Percentiles rank a stretch among this genome's conserved stretches.
Evolutionary conservation across 2,888 invertebrate species (phyloP).

Genomic region (Parascotia fuliginaria): DNA sequence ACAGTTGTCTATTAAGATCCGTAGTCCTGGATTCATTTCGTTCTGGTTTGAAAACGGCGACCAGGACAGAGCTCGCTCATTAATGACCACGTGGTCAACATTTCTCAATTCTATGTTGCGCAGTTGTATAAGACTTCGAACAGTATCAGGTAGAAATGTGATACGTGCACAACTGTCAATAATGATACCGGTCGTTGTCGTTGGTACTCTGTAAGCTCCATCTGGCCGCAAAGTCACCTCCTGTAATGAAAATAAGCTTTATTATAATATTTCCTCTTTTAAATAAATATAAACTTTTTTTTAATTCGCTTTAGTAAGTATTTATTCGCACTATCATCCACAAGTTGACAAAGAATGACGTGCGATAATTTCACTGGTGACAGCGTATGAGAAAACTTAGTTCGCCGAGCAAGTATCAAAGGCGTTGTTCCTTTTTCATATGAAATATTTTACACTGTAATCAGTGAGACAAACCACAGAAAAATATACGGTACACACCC

Average conservation of each 20-base stretch:
- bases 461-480: too few relatives aligned
- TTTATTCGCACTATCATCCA: too few relatives aligned
- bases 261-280: too few relatives aligned
- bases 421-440: too few relatives aligned
- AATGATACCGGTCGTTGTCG: slow-evolving; percentile 85
- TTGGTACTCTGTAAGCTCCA: slow-evolving; percentile 81
- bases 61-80: slow-evolving; percentile 87
- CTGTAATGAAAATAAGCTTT: slow-evolving; percentile 64
- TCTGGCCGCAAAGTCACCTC: slow-evolving; percentile 86
- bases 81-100: slow-evolving; percentile 87
- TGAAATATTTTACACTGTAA: too few relatives aligned
- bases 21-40: slow-evolving; percentile 87
- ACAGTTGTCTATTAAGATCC: slow-evolving; percentile 79
- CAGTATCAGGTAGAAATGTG: slow-evolving; percentile 84
- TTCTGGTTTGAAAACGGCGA: slow-evolving; percentile 85
- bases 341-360: too few relatives aligned
- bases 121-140: slow-evolving; percentile 87
- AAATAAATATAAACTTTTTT: too few relatives aligned
- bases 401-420: too few relatives aligned
- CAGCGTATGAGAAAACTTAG: too few relatives aligned
- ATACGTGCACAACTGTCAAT: slow-evolving; percentile 89
- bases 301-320: too few relatives aligned
- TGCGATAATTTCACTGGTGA: too few relatives aligned
- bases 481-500: too few relatives aligned
- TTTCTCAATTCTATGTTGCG: slow-evolving; percentile 87